Base-by-base conservation (phyloP, 1,140 invertebrate genomes). In the Medauroidea extradentata region DNA sequence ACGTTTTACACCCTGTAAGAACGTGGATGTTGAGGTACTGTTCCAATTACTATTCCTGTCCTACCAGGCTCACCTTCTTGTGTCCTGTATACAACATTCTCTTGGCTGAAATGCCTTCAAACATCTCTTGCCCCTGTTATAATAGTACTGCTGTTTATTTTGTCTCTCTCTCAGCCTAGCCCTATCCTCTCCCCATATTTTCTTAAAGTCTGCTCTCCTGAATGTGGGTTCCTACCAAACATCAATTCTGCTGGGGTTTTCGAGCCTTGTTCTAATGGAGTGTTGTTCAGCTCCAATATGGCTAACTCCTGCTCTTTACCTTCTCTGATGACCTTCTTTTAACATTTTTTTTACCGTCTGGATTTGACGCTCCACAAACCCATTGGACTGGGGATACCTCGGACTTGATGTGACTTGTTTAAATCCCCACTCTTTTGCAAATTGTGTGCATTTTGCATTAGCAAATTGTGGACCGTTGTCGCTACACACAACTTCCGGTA, bases 351-450 rank as follows among this genome's bases (percentile, higher is more conserved):
- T 73, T 46, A 62, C 48, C 25, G 67, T 72, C 23, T 58, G 41
- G 29, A 74, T 68, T 13, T 63, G 66, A 57, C 66, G 65, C 61
- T 73, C 70, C 1, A 67, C 70, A 9, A 73, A 49, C 1, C 72
- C 70, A 51, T 75, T 74, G 11, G 68, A 68, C 46, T 66, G 62
- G 8, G 71, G 68, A 55, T 74, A 75, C 18, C 61, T 50, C 4
- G 71, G 76, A 64, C 70, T 74, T 41, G 64, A 69, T 0, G 71
- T 76, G 18, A 67, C 51, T 39, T 75, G 66, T 1, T 61, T 54
- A 59, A 78, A 72, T 16, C 66, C 63, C 68, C 70, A 77, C 2
- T 67, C 53, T 39, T 67, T 62, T 13, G 69, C 60, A 64, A 78
- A 78, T 43, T 68, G 38, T 61, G 46, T 49, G 46, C 76, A 75